Evolutionary conservation across 2,113 vertebrate species (phyloP).

Genomic region (Athene noctua): DNA sequence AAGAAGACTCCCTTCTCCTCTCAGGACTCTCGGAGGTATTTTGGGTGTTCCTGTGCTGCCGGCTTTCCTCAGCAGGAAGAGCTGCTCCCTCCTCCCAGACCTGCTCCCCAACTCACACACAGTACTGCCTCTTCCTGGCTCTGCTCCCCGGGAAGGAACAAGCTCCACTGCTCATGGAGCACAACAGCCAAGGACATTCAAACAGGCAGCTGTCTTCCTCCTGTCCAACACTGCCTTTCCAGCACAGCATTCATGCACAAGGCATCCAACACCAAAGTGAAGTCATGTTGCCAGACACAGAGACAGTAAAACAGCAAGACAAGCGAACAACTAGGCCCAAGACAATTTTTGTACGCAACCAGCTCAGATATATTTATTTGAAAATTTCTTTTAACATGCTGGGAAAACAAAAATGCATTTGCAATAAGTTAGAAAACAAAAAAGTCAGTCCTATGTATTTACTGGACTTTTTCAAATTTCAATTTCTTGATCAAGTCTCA

Average conservation of each 20-base stretch:
- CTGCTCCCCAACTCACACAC: rapidly evolving
- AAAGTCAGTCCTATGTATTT: not conserved
- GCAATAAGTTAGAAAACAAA: not conserved
- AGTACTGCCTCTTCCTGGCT: not conserved
- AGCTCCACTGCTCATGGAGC: not conserved
- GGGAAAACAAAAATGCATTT: not conserved
- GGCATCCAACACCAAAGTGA: rapidly evolving
- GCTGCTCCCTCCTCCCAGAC: not conserved
- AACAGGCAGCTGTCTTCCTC: not conserved
- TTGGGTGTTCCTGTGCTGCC: not conserved
- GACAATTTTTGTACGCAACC: not conserved
- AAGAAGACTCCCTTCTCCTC: not conserved
- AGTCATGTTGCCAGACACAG: rapidly evolving
- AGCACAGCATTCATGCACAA: rapidly evolving
- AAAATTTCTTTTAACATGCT: not conserved
- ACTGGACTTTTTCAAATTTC: not conserved
- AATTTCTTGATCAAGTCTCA: not conserved
- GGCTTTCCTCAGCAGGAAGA: not conserved
- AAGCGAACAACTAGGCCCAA: not conserved
- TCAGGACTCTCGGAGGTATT: not conserved
- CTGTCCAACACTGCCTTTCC: not conserved
- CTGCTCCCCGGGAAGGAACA: not conserved
- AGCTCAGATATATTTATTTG: not conserved
- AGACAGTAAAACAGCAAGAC: not conserved
- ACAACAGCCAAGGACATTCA: not conserved